Percentiles rank a stretch among this genome's conserved stretches.
Conservation (phyloP, 2,113 vertebrate genomes). For the Leiothrix lutea region DNA sequence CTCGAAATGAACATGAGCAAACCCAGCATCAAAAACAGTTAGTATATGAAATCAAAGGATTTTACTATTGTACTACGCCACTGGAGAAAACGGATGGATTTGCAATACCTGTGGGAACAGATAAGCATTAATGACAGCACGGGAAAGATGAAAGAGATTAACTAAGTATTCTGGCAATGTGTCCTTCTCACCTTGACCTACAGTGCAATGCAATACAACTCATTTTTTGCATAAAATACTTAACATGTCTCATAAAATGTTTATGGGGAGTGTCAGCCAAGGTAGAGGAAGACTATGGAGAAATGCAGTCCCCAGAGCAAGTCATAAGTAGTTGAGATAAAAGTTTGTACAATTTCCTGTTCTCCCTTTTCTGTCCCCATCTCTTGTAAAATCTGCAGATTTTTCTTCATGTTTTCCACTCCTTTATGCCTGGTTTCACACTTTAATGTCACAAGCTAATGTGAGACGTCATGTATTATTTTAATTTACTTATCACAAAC, state of each 20-base stretch:
- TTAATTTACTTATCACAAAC: not conserved
- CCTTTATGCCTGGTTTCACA: not conserved
- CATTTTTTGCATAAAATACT: slow-evolving; percentile 44
- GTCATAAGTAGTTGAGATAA: not conserved
- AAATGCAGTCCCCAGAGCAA: not conserved
- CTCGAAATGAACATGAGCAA: not conserved
- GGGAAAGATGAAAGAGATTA: slow-evolving; percentile 56
- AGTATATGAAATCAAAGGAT: not conserved
- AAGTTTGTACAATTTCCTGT: slow-evolving; percentile 10
- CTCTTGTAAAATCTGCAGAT: not conserved
- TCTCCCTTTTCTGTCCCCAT: not conserved
- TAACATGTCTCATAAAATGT: slow-evolving; percentile 53
- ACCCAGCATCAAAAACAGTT: not conserved
- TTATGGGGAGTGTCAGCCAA: slow-evolving; percentile 33
- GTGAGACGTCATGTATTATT: not conserved
- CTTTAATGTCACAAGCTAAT: not conserved
- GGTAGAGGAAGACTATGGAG: not conserved
- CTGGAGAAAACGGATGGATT: slow-evolving; percentile 27
- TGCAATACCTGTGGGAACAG: slow-evolving; percentile 44
- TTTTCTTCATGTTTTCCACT: not conserved
- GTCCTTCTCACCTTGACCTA: slow-evolving; percentile 51
- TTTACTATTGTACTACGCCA: not conserved
- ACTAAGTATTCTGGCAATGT: slow-evolving; percentile 23
- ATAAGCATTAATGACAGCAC: slow-evolving; percentile 49
- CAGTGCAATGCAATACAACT: not conserved